Evolutionary conservation across 2,797 vertebrate genomes (phyloP), one percentile per base, ranked within the genome.

Genomic region (Nothura maculosa): DNA sequence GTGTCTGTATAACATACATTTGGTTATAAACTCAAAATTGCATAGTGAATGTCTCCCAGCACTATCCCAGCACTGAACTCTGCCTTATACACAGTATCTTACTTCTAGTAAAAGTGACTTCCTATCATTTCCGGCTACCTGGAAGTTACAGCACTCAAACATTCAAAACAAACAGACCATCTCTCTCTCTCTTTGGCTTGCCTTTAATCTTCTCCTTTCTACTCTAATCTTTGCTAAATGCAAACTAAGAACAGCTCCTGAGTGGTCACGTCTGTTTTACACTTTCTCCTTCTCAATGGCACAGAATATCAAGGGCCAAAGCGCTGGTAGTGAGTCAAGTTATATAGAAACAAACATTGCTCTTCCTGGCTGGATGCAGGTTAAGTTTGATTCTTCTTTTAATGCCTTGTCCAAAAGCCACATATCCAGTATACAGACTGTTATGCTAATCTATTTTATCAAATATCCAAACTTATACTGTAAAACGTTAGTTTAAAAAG

Each of bases 311-410:
- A 87, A 82, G 27, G 72, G 18, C 72, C 60, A 68, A 30, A 74
- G 43, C 32, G 25, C 27, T 42, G 32, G 38, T 10, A 85, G 22
- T 8, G 20, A 89, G 27, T 54, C 63, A 64, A 27, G 68, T 74
- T 87, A 72, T 24, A 61, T 12, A 82, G 10, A 85, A 28, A n/a
- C 72, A 92, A 82, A 80, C 52, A 45, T 1, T 87, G 57, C 24
- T 15, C 18, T 58, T 92, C 69, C 62, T 81, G 38, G 45, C n/a
- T 83, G 77, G 69, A 81, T 85, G 79, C 54, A 83, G 58, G 78
- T 52, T 52, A 13, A 72, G 55, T 72, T 91, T 89, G 58, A 86
- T 91, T 88, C 91, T 75, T 85, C 92, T 81, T 43, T 61, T 89
- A 85, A 77, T 74, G 62, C 18, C 50, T 89, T 88, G 40, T 87